Evolutionary conservation across 2,113 vertebrate genomes (phyloP).

Genomic region (Acanthisitta chloris): DNA sequence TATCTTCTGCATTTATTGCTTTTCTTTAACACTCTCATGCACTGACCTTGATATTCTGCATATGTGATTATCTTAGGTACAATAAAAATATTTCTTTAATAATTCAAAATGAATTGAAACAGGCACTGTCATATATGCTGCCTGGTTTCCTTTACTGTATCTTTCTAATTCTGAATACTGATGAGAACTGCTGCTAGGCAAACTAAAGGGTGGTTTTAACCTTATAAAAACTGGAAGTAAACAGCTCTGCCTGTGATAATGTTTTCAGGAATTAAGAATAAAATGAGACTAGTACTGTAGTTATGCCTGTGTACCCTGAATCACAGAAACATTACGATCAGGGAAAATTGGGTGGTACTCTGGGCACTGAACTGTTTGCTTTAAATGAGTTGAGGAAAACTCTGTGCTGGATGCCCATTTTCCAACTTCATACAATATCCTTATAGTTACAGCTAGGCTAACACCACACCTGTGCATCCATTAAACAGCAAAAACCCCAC

Average conservation of each 20-base stretch:
- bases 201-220: not conserved
- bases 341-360: not conserved
- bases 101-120: not conserved
- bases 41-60: not conserved
- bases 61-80: not conserved
- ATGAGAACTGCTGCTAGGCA: not conserved
- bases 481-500: not conserved
- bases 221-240: not conserved
- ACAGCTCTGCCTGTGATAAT: not conserved
- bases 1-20: not conserved
- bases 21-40: not conserved
- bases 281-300: not conserved
- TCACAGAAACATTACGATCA: not conserved
- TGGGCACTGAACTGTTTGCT: not conserved
- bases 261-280: not conserved
- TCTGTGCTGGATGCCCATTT: not conserved
- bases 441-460: not conserved
- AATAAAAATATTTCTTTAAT: conserved; percentile 14
- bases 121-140: not conserved
- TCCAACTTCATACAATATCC: not conserved
- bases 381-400: not conserved
- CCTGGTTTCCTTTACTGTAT: not conserved
- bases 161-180: not conserved
- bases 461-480: not conserved
- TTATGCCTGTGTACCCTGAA: not conserved